Evolutionary conservation across 2,113 vertebrate genomes (phyloP).

Genomic region (Anas platyrhynchos): DNA sequence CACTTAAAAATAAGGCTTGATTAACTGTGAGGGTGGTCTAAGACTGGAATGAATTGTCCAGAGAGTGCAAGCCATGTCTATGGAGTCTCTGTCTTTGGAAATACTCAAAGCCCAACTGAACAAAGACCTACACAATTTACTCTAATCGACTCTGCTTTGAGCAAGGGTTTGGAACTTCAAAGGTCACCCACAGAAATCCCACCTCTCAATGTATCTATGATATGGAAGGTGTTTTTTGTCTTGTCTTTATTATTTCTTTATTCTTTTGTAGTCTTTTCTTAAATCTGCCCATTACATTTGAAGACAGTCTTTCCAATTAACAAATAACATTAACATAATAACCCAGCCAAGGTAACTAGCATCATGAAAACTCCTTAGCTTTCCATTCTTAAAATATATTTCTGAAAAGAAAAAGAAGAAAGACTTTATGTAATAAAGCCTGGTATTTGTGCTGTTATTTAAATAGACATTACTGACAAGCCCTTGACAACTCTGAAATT

Average conservation of each 20-base stretch:
- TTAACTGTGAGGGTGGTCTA: background rate
- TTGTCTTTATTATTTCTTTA: background rate
- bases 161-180: background rate
- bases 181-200: background rate
- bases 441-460: background rate
- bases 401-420: background rate
- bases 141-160: background rate
- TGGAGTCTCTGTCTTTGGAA: background rate
- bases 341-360: background rate
- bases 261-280: background rate
- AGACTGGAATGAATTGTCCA: background rate
- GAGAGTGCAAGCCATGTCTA: background rate
- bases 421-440: background rate
- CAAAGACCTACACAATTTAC: background rate
- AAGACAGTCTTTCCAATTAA: background rate
- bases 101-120: background rate
- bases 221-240: background rate
- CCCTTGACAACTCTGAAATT: background rate
- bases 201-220: background rate
- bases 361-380: background rate
- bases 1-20: background rate
- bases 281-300: background rate
- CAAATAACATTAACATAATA: too few species aligned
- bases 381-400: background rate
- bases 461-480: background rate